Base-by-base conservation (phyloP, 2,113 vertebrate species). In the Camarhynchus parvulus region DNA sequence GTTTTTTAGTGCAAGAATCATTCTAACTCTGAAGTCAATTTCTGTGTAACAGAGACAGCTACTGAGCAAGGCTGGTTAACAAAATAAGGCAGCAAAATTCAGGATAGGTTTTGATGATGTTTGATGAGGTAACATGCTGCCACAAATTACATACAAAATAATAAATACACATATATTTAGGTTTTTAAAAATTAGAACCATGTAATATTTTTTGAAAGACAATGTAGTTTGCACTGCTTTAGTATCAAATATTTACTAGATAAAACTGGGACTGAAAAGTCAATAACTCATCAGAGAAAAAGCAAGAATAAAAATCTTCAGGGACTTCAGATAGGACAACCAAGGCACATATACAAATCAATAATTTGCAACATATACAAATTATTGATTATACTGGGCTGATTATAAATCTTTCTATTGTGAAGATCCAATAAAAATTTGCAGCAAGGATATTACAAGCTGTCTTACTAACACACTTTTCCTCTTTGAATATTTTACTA, bases 271-370 rank as follows among this genome's bases (percentile, higher is more conserved):
- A 61, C 42, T 74, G 44, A 92, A 93, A 93, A 88, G 49, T 88
- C 78, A 90, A 66, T 90, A 95, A 67, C 11, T 80, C 52, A 83
- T 74, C 30, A 89, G 46, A 92, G 37, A 91, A 89, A 89, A 85
- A 46, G 18, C 30, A 79, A 70, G 17, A 85, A 77, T 35, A 56
- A 73, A 87, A 79, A 42, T 55, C 41, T 85, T 46, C 24, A 52
- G 35, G 8, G 46, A 47, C 17, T 63, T 81, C 20, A 56, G 44
- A 61, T 5, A 77, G 31, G 52, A 74, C n/a, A 86, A 72, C 16
- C 15, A 72, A 63, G 27, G 6, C 35, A 63, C 13, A 37, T 37
- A 37, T 37, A 37, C 37, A 37, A 37, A 37, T 37, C 37, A 37
- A 37, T 37, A 37, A 37, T 37, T 37, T 30, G 25, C 58, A 91